Evolutionary conservation across 2,113 vertebrate species (phyloP), one percentile per base, ranked within the genome.

Genomic region (Sinocyclocheilus grahami): DNA sequence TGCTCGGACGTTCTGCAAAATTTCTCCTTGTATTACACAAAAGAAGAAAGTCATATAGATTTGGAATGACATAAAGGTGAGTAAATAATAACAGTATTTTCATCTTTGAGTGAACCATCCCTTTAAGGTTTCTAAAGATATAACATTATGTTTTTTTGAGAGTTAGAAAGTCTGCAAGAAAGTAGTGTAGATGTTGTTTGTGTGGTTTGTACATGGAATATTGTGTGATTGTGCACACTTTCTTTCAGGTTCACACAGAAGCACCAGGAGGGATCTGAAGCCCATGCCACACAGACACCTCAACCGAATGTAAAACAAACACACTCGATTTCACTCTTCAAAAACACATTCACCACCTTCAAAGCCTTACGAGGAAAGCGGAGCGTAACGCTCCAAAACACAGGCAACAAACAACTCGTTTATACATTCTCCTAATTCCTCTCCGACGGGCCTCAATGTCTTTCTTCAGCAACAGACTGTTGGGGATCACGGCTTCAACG

Each of bases 281-380:
- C 84, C 88, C 72, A 80, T 14, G 37, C 42, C 60, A 74, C 16
- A 71, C 90, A 90, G 92, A 91, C 90, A 89, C 93, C 92, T 91
- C 90, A 92, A 90, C 92, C 85, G 80, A 91, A 65, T 87, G 86
- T 89, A 89, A 86, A 89, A 90, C 92, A 91, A 92, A 92, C 87
- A 91, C 22, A 74, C 82, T 87, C 85, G 86, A 90, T 87, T 90
- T 85, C 63, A 85, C 86, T 91, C 92, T 91, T 92, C 91, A 91
- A 92, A 93, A 91, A 83, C 27, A 86, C 65, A n/a, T 85, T 86
- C 80, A 60, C 72, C 33, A 86, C 92, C 92, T 92, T 94, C 92
- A 94, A 94, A 94, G 93, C 88, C n/a, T 63, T 67, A 39, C 84
- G 83, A 90, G 90, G 90, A 91, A 92, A 91, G 92, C 90, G 18